Conservation (phyloP, 2,888 invertebrate genomes). For the Nemotelus pantherinus region DNA sequence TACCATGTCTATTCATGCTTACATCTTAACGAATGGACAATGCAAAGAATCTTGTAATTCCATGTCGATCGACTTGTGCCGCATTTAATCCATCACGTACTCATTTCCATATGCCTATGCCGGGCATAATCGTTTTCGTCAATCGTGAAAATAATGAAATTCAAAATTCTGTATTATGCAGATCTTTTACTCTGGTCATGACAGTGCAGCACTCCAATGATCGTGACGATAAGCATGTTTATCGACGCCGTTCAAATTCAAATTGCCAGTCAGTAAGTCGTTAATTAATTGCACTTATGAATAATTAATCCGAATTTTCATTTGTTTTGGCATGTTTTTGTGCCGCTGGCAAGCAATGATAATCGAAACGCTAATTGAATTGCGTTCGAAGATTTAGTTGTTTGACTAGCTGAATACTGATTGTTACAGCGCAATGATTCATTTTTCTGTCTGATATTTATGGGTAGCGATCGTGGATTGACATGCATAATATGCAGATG, state of each 20-base stretch:
- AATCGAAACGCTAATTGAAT: conserved; percentile 17
- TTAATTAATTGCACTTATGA: conserved; percentile 33
- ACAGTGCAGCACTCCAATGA: background rate
- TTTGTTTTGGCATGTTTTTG: conserved; percentile 25
- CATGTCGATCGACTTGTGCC: conserved; percentile 26
- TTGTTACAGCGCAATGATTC: conserved; percentile 19
- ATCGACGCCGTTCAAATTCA: conserved; percentile 18
- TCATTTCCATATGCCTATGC: background rate
- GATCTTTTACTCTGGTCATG: conserved; percentile 14
- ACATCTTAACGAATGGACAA: too few relatives aligned
- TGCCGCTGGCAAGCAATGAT: background rate
- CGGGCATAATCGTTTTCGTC: conserved; percentile 15
- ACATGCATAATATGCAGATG: background rate
- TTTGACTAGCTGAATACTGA: background rate
- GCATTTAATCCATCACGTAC: conserved; percentile 8
- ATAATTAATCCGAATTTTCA: conserved; percentile 29
- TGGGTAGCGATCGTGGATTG: background rate
- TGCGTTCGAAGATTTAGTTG: background rate
- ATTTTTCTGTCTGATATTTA: background rate
- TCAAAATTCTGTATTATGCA: conserved; percentile 8
- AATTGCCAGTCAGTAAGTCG: conserved; percentile 27
- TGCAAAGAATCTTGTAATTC: background rate
- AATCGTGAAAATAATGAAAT: conserved; percentile 17
- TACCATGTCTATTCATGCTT: too few relatives aligned
- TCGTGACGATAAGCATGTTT: conserved; percentile 12